A percentile compares a stretch with the other conserved stretches of the same genome.
Conservation (phyloP, 2,113 vertebrate species). For the Cichladusa arquata region DNA sequence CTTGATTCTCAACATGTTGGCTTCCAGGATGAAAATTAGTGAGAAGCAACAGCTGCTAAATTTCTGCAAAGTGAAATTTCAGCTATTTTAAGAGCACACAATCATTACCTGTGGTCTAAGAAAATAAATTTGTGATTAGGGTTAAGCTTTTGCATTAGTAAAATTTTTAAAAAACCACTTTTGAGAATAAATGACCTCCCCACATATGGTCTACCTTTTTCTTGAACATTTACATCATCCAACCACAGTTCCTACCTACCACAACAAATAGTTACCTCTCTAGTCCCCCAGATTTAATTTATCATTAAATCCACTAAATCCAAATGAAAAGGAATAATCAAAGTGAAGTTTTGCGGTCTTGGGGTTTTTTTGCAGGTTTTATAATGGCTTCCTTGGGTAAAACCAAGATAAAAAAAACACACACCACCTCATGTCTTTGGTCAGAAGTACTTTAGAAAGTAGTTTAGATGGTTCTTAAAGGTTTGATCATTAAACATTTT, state of each 20-base stretch:
- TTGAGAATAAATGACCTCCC: background rate
- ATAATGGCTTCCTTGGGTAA: background rate
- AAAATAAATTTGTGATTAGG: background rate
- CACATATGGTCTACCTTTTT: background rate
- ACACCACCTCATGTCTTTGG: background rate
- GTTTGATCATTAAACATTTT: background rate
- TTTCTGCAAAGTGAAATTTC: background rate
- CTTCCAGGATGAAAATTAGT: background rate
- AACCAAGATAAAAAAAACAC: background rate
- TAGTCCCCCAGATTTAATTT: background rate
- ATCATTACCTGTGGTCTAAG: background rate
- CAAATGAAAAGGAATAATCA: background rate
- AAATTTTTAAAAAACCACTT: background rate
- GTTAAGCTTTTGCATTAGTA: background rate
- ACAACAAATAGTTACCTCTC: background rate
- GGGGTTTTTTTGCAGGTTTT: background rate
- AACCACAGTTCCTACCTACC: background rate
- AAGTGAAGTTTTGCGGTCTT: background rate
- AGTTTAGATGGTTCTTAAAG: background rate
- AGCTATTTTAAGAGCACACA: background rate
- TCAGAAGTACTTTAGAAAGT: background rate
- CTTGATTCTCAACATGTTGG: background rate
- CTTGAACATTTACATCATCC: background rate
- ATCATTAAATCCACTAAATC: background rate
- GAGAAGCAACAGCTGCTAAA: background rate